phyloP scores from a whole-genome alignment of 1,140 invertebrate species.

The Drosophila chauvacae region DNA sequence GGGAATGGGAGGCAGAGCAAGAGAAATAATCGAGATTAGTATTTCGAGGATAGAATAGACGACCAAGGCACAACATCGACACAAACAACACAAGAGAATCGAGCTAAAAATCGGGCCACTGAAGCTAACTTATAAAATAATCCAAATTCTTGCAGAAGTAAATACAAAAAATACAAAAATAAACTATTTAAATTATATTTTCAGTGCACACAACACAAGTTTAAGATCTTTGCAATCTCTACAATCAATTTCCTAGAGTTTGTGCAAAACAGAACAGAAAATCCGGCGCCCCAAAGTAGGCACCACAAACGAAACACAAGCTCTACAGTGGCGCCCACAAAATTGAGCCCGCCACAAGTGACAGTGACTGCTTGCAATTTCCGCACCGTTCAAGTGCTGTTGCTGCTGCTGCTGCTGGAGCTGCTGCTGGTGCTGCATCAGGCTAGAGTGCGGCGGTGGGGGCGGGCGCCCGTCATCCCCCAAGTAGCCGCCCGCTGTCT shows the following conservation, averaged over 20 bases:
- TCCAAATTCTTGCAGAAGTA: neutral
- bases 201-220: neutral
- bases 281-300: conserved; percentile 22
- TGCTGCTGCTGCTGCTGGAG: conserved; percentile 89
- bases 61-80: conserved; percentile 30
- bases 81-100: conserved; percentile 46
- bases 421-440: conserved; percentile 91
- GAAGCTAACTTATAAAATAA: neutral
- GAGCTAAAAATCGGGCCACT: conserved; percentile 5
- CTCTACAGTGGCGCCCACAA: conserved; percentile 24
- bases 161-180: neutral
- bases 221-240: neutral
- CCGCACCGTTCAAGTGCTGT: conserved; percentile 85
- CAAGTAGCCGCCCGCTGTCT: conserved; percentile 67
- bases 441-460: conserved; percentile 89
- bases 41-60: conserved; percentile 17
- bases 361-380: conserved; percentile 47
- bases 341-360: conserved; percentile 27
- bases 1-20: conserved; percentile 50
- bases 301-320: conserved; percentile 35
- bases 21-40: conserved; percentile 68
- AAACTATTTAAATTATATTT: neutral
- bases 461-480: conserved; percentile 88
- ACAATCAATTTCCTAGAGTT: neutral
- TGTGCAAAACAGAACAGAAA: conserved; percentile 1